phyloP scores from a whole-genome alignment of 1,140 invertebrate species.

The Pogonus chalceus region DNA sequence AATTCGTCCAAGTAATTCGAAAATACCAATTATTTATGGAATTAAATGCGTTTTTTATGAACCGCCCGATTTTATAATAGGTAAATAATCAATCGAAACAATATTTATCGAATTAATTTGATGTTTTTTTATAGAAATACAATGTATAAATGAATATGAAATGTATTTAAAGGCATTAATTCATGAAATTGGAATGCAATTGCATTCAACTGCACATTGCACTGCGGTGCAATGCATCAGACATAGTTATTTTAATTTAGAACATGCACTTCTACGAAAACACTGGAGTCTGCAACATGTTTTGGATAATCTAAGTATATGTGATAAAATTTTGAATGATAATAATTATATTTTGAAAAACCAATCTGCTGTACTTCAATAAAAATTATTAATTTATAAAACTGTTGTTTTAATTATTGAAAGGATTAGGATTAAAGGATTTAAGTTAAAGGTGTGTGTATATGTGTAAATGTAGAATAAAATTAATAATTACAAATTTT shows the following conservation, averaged over 20 bases:
- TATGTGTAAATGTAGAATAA: too few species aligned
- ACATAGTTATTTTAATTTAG: constrained; percentile 69
- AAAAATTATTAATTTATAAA: too few species aligned
- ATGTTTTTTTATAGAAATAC: constrained; percentile 62
- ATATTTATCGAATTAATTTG: constrained; percentile 8
- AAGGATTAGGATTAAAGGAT: too few species aligned
- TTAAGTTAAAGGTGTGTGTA: too few species aligned
- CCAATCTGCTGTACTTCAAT: constrained; percentile 23
- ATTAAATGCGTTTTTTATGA: constrained; percentile 76
- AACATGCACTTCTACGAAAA: constrained; percentile 67
- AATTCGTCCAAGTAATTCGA: constrained; percentile 57
- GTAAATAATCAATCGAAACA: constrained; percentile 38
- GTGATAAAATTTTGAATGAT: constrained; percentile 40
- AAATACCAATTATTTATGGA: constrained; percentile 71
- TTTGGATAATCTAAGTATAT: constrained; percentile 56
- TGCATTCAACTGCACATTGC: constrained; percentile 72
- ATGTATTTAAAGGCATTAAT: constrained; percentile 63
- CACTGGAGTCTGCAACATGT: constrained; percentile 71
- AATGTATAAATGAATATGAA: constrained; percentile 73
- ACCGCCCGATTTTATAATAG: constrained; percentile 76
- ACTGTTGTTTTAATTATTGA: too few species aligned
- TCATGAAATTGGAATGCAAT: constrained; percentile 65
- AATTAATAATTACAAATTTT: background rate
- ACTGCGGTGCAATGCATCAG: constrained; percentile 68
- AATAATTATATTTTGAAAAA: constrained; percentile 41